Evolutionary conservation across 2,888 invertebrate genomes (phyloP).

Genomic region (Drosophila robusta): DNA sequence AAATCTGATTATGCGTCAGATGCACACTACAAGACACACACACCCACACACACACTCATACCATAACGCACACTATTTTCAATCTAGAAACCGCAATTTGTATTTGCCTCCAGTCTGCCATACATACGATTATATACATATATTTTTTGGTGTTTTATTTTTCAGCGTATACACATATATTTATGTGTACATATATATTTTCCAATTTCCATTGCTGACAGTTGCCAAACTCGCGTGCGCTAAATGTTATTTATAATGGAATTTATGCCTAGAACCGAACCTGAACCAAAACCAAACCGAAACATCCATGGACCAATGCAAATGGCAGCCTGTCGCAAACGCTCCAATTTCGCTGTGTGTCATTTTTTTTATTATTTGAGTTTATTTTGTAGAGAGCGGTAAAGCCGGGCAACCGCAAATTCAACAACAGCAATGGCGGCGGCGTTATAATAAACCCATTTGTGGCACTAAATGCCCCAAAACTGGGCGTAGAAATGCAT

Average conservation of each 20-base stretch:
- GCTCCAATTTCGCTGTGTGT: constrained; percentile 55
- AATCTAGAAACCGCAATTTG: constrained; percentile 76
- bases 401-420: constrained; percentile 48
- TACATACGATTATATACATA: constrained; percentile 5
- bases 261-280: constrained; percentile 68
- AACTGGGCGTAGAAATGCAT: constrained; percentile 41
- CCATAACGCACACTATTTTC: constrained; percentile 49
- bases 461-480: constrained; percentile 55
- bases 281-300: constrained; percentile 5
- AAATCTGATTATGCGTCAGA: constrained; percentile 76
- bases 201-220: constrained; percentile 75
- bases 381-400: background rate
- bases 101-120: constrained; percentile 41
- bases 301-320: constrained; percentile 59
- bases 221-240: constrained; percentile 68
- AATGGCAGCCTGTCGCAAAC: constrained; percentile 67
- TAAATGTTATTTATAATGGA: constrained; percentile 79
- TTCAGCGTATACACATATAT: background rate
- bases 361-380: constrained; percentile 1
- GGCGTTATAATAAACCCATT: constrained; percentile 73
- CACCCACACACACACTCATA: constrained; percentile 11
- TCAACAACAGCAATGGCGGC: constrained; percentile 62
- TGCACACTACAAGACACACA: constrained; percentile 28
- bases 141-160: constrained; percentile 1
- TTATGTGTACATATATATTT: constrained; percentile 33